Conservation (phyloP, 2,113 vertebrate species). For the Cathartes aura region DNA sequence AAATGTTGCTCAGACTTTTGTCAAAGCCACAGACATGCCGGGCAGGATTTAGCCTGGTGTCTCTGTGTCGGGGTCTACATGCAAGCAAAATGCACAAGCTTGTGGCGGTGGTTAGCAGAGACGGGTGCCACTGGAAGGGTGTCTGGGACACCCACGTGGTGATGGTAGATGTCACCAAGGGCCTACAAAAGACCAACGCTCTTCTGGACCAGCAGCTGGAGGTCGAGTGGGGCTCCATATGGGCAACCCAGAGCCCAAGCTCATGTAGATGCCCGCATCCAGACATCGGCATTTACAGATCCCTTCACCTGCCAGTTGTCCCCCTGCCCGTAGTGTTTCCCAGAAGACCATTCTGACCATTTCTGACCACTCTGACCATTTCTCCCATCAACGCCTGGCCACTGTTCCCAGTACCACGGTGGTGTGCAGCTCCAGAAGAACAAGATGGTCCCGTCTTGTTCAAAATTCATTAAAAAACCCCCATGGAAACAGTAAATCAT, state of each 20-base stretch:
- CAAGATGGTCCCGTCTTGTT: background rate
- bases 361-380: background rate
- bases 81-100: background rate
- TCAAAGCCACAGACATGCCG: background rate
- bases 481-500: background rate
- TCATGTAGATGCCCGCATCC: background rate
- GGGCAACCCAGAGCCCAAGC: background rate
- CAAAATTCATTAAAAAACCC: background rate
- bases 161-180: background rate
- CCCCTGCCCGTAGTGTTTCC: rapidly evolving
- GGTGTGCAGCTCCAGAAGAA: background rate
- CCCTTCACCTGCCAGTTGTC: background rate
- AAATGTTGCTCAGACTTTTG: background rate
- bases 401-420: background rate
- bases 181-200: rapidly evolving
- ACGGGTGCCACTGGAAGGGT: background rate
- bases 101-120: background rate
- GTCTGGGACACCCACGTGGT: too few relatives aligned
- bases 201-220: background rate
- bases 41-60: background rate
- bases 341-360: background rate
- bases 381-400: background rate
- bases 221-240: rapidly evolving
- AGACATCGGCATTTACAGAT: background rate
- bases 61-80: rapidly evolving